Percentiles rank a stretch among this genome's conserved stretches.
These are phyloP conservation scores for Lophochroa leadbeateri DNA, from an alignment of 2,113 vertebrate genomes.

Conservation along the genomic window DNA sequence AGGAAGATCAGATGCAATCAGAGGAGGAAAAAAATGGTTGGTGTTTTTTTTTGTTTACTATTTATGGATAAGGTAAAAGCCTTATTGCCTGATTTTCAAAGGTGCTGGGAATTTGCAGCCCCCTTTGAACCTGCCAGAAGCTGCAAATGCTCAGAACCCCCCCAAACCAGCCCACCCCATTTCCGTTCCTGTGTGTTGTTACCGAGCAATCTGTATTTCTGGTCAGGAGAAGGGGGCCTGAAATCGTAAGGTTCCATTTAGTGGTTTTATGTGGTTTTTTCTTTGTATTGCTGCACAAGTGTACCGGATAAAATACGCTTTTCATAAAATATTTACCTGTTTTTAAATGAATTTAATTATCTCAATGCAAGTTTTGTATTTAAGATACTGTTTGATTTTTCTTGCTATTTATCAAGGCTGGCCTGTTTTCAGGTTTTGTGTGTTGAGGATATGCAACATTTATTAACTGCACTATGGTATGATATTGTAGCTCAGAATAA, in stretches of 20 bases:
- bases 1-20: conserved; percentile 73
- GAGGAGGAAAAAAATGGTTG: conserved; percentile 24
- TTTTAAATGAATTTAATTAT: conserved; percentile 82
- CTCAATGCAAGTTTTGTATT: conserved; percentile 82
- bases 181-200: not conserved
- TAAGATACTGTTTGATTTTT: conserved; percentile 76
- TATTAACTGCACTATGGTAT: conserved; percentile 79
- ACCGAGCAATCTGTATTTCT: conserved; percentile 55
- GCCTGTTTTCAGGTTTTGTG: conserved; percentile 73
- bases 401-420: conserved; percentile 79
- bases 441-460: conserved; percentile 76
- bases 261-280: conserved; percentile 45
- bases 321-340: conserved; percentile 75
- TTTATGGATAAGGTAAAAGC: conserved; percentile 64
- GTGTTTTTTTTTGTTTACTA: conserved; percentile 4
- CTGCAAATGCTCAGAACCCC: not conserved
- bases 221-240: conserved; percentile 48
- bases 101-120: conserved; percentile 6
- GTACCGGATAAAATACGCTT: conserved; percentile 74
- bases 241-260: not conserved
- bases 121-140: not conserved
- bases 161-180: not conserved
- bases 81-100: conserved; percentile 17
- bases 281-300: conserved; percentile 70
- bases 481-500: conserved; percentile 67